Evolutionary conservation across 2,888 invertebrate genomes (phyloP), one percentile per base, ranked within the genome.

Genomic region (Gibbula magus): DNA sequence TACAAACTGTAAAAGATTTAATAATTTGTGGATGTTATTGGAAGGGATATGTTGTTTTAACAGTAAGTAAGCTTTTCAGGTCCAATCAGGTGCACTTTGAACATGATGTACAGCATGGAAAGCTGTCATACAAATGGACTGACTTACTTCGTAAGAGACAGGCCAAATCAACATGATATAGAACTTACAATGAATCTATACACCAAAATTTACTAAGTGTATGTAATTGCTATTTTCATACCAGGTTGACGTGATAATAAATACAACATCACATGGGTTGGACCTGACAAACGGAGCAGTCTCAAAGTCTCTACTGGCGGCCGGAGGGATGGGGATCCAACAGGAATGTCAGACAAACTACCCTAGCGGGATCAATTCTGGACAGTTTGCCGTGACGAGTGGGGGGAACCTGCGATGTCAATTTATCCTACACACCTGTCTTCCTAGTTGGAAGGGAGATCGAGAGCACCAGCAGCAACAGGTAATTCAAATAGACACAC

Each of bases 191-290:
- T n/a, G n/a, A n/a, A n/a, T n/a, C n/a, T n/a, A n/a, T n/a, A n/a
- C n/a, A n/a, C n/a, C n/a, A n/a, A n/a, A n/a, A n/a, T n/a, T n/a
- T n/a, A n/a, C n/a, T n/a, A n/a, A n/a, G n/a, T 10, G 1, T 10
- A 5, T 10, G 13, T 8, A 45, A 45, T 45, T 45, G 4, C 16
- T 82, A 22, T 73, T 78, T 53, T 22, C 73, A 35, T 66, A 85
- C 8, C 79, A 90, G 90, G 86, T 84, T 74, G 89, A 90, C 79
- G 86, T 88, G 5, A 85, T 90, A 51, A 89, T 90, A 1, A 87
- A 87, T 61, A 86, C 89, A 22, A 86, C 87, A 22, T 79, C 83
- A 5, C 75, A 83, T 5, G 84, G 83, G 7, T 80, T 90, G 52
- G 82, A 88, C 52, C 81, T 90, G 32, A 79, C 77, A 53, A 84